Base-by-base conservation (phyloP, 2,797 vertebrate genomes). In the Podarcis siculus region DNA sequence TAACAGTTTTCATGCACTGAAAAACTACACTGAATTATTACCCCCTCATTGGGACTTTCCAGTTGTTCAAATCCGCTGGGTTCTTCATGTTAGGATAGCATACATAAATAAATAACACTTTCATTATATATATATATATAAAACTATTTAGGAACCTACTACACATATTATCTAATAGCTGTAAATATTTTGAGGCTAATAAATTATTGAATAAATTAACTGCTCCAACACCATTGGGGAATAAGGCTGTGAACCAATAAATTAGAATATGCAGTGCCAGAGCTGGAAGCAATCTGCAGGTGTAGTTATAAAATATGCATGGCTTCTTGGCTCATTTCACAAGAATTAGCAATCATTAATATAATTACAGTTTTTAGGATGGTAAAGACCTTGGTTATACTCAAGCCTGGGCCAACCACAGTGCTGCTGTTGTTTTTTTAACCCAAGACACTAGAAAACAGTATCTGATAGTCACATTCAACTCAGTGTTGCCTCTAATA, bases 301-400 rank as follows among this genome's bases (percentile, higher is more conserved):
- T 82, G 1, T 84, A 87, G 2, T 39, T 5, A 4, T 72, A 77
- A 90, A 88, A 66, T 0, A 79, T 10, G 73, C 13, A 27, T 55
- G 84, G 0, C 6, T 82, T 2, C 8, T 1, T 2, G 39, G 86
- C 67, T 32, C 0, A 1, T 3, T 84, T 35, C 21, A 9, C 42
- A 67, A 76, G 80, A 93, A 30, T 85, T 92, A 55, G 45, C 72
- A 90, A 90, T 32, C 79, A 82, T 32, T 66, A 23, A 42, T 86
- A 90, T 89, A 88, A 85, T 94, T 66, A 76, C 0, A 0, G 23
- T 0, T 45, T 82, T 67, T 49, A 87, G 89, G 30, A 58, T 55
- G 87, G 39, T 79, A 71, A 81, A 72, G 35, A 45, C 1, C 66
- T 10, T 66, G 49, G 80, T 17, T 17, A 0, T 17, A 21, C 0